Base-by-base conservation (phyloP, 2,113 vertebrate genomes). In the Engystomops pustulosus region DNA sequence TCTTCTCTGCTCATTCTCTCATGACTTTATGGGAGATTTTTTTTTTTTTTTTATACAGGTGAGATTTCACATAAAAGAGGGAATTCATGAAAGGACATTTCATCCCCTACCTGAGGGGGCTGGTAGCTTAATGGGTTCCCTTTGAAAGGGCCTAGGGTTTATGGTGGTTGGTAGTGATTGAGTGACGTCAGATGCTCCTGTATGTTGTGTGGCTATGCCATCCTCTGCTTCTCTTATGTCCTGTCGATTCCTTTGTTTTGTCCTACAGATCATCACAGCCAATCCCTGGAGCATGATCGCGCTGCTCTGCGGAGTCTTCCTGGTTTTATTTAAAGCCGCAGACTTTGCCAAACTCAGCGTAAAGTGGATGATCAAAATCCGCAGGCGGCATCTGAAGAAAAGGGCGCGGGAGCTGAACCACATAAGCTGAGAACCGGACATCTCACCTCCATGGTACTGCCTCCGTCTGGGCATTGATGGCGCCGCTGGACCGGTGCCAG, bases 261-360 rank as follows among this genome's bases (percentile, higher is more conserved):
- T 51, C 90, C 23, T 90, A 83, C 90, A 99, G 98, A 96, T 99
- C 1, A 91, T 99, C 90, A 98, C 97, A 2, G 98, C 97, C 60
- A 99, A 98, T 70, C 93, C 97, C 32, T 99, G 97, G 98, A 98
- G 96, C 89, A 95, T 92, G 38, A 90, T 98, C 0, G 98, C 96
- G 45, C 96, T 99, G 44, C 95, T 99, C 7, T 99, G 98, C 11
- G 98, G 97, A 0, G 96, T 98, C 83, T 98, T 99, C 86, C 90
- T 99, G 95, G 97, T 96, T 36, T 92, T 99, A 53, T 99, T 99
- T 89, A 99, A 99, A 91, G 98, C 97, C 6, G 96, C 97, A 1
- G 95, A 99, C 86, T 99, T 99, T 86, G 96, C 98, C 14, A 98
- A 98, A 82, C 91, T 98, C 44, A 96, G 95, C 9, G 90, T 99